Base-by-base conservation (phyloP, 2,113 vertebrate species). In the Ivindomyrus marchei region DNA sequence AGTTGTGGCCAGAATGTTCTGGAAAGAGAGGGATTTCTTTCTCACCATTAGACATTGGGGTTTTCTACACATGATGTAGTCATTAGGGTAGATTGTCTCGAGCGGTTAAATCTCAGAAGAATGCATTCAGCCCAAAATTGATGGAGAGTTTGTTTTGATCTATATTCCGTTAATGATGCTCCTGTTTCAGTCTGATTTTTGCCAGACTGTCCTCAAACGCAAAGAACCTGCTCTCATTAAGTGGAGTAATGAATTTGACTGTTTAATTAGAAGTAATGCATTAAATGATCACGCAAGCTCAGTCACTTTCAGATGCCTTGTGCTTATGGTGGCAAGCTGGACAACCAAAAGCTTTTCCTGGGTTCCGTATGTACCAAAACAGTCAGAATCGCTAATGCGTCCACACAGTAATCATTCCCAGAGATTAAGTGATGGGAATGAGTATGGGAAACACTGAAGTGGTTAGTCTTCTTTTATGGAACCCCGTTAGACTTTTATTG, bases 1-100 rank as follows among this genome's bases (percentile, higher is more conserved):
- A 85, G 50, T 42, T 45, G 42, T 47, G 80, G 93, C 94, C 95
- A 95, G 92, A 92, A 93, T 85, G 92, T 93, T 89, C 94, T 88
- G 56, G 42, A 93, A 93, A 93, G 93, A 91, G 91, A 92, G 92
- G 92, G 92, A 92, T 90, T 94, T 90, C 90, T 88, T 88, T 92
- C 91, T 91, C 92, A 92, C 92, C 93, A 92, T 95, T 92, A 89
- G 89, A 91, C 70, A 90, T 24, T 89, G 92, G 89, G 90, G 88
- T 90, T 93, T 90, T 77, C 74, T 89, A 66, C 58, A 91, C 19
- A 45, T 10, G 85, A 58, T 24, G 24, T 53, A 91, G 92, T 83
- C 46, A 89, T 89, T 92, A 91, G 92, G 31, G 17, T 9, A 85
- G 49, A 50, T 50, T 87, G 85, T 52, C n/a, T 87, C 15, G 15